Percentiles rank a stretch among this genome's conserved stretches.
These are phyloP conservation scores for Trichomycterus rosablanca DNA, from an alignment of 2,113 vertebrate species.

Conservation along the genomic window DNA sequence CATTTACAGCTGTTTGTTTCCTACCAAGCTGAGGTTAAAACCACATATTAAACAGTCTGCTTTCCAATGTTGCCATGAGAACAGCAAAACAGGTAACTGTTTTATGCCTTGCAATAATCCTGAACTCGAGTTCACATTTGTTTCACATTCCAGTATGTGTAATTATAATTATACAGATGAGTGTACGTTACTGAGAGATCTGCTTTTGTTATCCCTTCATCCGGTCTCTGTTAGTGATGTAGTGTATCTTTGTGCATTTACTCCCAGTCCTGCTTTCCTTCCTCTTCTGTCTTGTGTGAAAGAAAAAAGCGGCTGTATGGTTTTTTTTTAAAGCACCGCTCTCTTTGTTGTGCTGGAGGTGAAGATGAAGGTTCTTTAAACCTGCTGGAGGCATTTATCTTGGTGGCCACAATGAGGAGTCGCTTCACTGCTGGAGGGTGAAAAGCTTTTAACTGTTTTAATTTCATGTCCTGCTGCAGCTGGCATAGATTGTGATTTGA, in stretches of 20 bases:
- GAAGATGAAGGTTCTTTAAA: not conserved
- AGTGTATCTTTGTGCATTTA: slow-evolving; percentile 62
- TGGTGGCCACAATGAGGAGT: not conserved
- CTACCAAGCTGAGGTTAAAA: slow-evolving; percentile 16
- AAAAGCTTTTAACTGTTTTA: slow-evolving; percentile 1
- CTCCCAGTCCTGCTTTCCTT: slow-evolving; percentile 23
- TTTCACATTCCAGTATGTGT: slow-evolving; percentile 52
- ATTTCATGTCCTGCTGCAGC: not conserved
- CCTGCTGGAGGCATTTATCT: not conserved
- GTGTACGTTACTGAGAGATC: slow-evolving; percentile 57
- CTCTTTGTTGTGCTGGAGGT: not conserved
- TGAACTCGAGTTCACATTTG: slow-evolving; percentile 16
- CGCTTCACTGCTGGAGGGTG: not conserved
- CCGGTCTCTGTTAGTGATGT: too few relatives aligned
- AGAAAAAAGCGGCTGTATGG: not conserved
- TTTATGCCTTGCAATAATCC: slow-evolving; percentile 27
- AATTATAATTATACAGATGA: slow-evolving; percentile 62
- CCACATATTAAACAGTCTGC: slow-evolving; percentile 26
- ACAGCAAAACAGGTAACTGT: slow-evolving; percentile 24
- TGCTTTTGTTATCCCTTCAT: too few relatives aligned
- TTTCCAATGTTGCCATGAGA: slow-evolving; percentile 44
- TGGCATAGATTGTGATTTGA: not conserved
- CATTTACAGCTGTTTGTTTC: slow-evolving; percentile 30
- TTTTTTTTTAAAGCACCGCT: not conserved
- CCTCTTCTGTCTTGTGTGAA: not conserved